Base-by-base conservation (phyloP, 2,113 vertebrate genomes). In the Xiphophorus maculatus region DNA sequence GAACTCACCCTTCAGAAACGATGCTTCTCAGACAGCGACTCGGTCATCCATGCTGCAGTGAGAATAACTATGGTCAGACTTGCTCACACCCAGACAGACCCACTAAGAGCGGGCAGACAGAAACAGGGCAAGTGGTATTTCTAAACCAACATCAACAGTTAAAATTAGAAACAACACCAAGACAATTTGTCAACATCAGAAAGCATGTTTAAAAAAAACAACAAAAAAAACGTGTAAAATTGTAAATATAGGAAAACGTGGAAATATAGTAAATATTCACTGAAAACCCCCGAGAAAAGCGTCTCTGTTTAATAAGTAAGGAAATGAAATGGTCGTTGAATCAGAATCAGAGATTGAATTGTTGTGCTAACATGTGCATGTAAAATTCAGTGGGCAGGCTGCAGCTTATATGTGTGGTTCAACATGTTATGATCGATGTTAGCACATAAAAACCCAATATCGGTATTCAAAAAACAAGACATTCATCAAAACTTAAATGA, bases 21-120 rank as follows among this genome's bases (percentile, higher is more conserved):
- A 29, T 30, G 74, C 69, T 66, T 40, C 58, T 81, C 71, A 79
- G 66, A 68, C 67, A 51, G 74, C 19, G 72, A 85, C 9, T 63
- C 88, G 61, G 68, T 85, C 90, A 90, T 82, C 90, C 88, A 81
- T 86, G 64, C 84, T 92, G 91, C 88, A 76, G 86, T 92, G 92
- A 89, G 90, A 92, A 92, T 74, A 62, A 69, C 83, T 65, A 13
- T 10, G 37, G 77, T 88, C 87, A 89, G 82, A 89, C 80, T 91
- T 91, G 93, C 92, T 93, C 90, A 93, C 87, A 84, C 74, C 87
- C 72, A 30, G 30, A 35, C 73, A 33, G 33, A 35, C 68, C 83
- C 76, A 81, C 89, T 86, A 85, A 69, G 30, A n/a, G 25, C 83
- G 68, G 72, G 29, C 81, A 64, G 74, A 71, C 75, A 90, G 69